Evolutionary conservation across 2,888 invertebrate genomes (phyloP).

Genomic region (Leptinotarsa rubiginosa): DNA sequence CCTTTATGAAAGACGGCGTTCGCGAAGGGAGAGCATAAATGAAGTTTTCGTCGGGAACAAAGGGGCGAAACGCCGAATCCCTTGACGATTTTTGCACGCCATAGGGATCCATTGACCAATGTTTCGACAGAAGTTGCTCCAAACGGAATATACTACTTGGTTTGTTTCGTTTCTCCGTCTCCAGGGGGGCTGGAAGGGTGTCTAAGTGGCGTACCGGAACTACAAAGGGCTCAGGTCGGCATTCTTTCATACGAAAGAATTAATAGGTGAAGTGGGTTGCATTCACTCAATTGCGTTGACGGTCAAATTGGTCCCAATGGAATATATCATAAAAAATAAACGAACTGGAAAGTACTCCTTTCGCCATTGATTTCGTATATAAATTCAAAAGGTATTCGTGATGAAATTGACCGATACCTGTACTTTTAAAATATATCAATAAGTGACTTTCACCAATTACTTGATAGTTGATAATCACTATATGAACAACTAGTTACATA

Average conservation of each 20-base stretch:
- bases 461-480: too few species aligned
- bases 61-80: slow-evolving; percentile 12
- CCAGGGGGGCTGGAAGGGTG: slow-evolving; percentile 8
- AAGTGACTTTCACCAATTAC: too few species aligned
- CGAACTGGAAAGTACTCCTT: neutral
- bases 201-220: slow-evolving; percentile 7
- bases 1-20: neutral
- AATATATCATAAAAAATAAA: neutral
- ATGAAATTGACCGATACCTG: too few species aligned
- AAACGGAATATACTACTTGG: slow-evolving; percentile 19
- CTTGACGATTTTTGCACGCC: slow-evolving; percentile 19
- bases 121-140: slow-evolving; percentile 5
- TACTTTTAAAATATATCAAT: too few species aligned
- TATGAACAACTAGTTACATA: too few species aligned
- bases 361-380: too few species aligned
- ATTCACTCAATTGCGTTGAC: neutral
- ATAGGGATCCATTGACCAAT: slow-evolving; percentile 17
- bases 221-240: neutral
- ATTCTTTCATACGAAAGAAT: neutral
- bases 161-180: slow-evolving; percentile 11
- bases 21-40: slow-evolving; percentile 15
- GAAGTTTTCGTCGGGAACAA: slow-evolving; percentile 17
- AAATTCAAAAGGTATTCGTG: too few species aligned
- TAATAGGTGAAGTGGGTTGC: neutral
- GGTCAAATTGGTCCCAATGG: neutral